Percentiles rank a stretch among this genome's conserved stretches.
Conservation (phyloP, 2,888 invertebrate species). For the Esperia sulphurella region DNA sequence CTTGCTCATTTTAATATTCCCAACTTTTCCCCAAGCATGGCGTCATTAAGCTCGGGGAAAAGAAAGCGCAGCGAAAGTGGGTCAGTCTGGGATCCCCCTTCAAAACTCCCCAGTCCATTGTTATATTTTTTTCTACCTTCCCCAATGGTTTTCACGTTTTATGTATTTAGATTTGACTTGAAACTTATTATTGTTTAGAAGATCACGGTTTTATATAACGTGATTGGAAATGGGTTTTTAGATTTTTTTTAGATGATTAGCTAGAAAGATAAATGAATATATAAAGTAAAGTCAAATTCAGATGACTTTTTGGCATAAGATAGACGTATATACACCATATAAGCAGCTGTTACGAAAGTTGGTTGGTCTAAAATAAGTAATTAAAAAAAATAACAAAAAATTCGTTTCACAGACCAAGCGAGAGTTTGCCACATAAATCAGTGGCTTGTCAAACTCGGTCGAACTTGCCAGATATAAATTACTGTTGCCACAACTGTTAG, state of each 20-base stretch:
- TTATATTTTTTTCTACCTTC: slow-evolving; percentile 52
- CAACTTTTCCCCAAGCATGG: slow-evolving; percentile 57
- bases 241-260: no score
- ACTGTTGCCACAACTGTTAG: slow-evolving; percentile 35
- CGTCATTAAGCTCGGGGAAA: slow-evolving; percentile 65
- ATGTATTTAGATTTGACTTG: not conserved
- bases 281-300: no score
- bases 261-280: no score
- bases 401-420: not conserved
- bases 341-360: no score
- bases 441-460: slow-evolving; percentile 53
- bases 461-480: slow-evolving; percentile 54
- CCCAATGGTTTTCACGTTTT: slow-evolving; percentile 22
- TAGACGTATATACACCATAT: no score
- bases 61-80: slow-evolving; percentile 46
- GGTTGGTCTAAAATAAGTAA: no score
- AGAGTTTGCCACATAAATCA: slow-evolving; percentile 53
- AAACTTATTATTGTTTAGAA: slow-evolving; percentile 23
- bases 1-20: slow-evolving; percentile 77
- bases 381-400: not conserved
- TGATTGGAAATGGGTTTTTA: no score
- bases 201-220: slow-evolving; percentile 22
- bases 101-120: slow-evolving; percentile 62
- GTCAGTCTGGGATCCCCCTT: slow-evolving; percentile 40
- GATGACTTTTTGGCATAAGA: no score